A percentile compares a stretch with the other conserved stretches of the same genome.
Conservation (phyloP, 1,140 invertebrate species). For the Calycopis cecrops region DNA sequence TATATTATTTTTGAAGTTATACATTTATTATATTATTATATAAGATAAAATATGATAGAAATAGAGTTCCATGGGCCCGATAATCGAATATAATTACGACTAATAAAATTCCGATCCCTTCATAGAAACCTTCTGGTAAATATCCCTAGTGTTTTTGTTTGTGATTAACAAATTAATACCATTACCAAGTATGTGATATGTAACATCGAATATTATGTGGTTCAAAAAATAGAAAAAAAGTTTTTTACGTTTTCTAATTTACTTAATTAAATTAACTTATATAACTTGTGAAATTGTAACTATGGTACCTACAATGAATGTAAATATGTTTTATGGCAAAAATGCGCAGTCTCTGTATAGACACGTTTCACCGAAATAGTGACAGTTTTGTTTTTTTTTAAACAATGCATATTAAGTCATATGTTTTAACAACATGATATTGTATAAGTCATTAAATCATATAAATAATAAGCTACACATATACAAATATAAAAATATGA, state of each 20-base stretch:
- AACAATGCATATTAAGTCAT: too few relatives aligned
- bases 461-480: too few relatives aligned
- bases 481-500: too few relatives aligned
- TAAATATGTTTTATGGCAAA: too few relatives aligned
- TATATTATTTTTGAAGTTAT: neutral
- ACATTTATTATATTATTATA: constrained; percentile 9
- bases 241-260: too few relatives aligned
- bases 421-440: too few relatives aligned
- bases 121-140: constrained; percentile 1
- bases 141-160: constrained; percentile 33
- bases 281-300: too few relatives aligned
- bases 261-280: neutral
- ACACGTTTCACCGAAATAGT: too few relatives aligned
- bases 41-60: neutral
- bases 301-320: too few relatives aligned
- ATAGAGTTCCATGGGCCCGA: neutral
- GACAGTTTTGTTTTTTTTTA: too few relatives aligned
- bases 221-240: neutral
- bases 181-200: constrained; percentile 12
- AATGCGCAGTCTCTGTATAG: too few relatives aligned
- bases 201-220: neutral
- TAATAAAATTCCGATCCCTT: constrained; percentile 24
- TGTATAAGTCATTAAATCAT: too few relatives aligned
- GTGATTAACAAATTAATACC: constrained; percentile 35
- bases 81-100: constrained; percentile 15